Base-by-base conservation (phyloP, 2,113 vertebrate species). In the Arvicanthis niloticus region DNA sequence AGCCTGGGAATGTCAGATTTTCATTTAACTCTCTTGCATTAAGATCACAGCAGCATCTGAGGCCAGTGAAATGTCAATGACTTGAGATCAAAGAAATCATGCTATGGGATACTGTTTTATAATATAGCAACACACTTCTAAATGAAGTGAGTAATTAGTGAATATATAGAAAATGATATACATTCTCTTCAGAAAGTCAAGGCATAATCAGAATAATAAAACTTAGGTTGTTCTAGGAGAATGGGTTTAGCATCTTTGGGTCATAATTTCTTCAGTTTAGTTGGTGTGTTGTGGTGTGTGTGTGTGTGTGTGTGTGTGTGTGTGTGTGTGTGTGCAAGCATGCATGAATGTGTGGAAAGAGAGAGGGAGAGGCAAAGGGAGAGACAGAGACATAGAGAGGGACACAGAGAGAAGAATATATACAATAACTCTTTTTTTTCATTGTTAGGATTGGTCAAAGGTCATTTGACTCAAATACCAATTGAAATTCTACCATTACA, bases 131-230 rank as follows among this genome's bases (percentile, higher is more conserved):
- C 45, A 80, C 6, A 95, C 13, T 77, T 97, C 51, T 80, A 86
- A 81, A 60, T 88, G 91, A 95, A 86, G 58, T 77, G 13, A 81
- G 29, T 85, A 96, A 86, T 91, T 94, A 73, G 45, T 78, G 48
- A 67, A 13, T 68, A 82, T 68, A 93, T 73, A 72, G 90, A 81
- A n/a, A 95, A 88, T 37, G 34, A n/a, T 42, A 84, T 89, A 72
- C 0, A 89, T 40, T n/a, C 9, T 93, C 73, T 91, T 96, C 48
- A 84, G 72, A 91, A 92, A 92, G 73, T 97, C 21, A 91, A 93
- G 16, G 1, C 78, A 89, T 5, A 31, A 26, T 1, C 40, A 67
- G 65, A 95, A 89, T 88, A 95, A 68, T 82, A 8, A 90, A 93
- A 76, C 16, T 4, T 56, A 58, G 80, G 37, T 82, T 90, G 48